Conservation (phyloP, 2,113 vertebrate genomes). For the Symphodus melops region DNA sequence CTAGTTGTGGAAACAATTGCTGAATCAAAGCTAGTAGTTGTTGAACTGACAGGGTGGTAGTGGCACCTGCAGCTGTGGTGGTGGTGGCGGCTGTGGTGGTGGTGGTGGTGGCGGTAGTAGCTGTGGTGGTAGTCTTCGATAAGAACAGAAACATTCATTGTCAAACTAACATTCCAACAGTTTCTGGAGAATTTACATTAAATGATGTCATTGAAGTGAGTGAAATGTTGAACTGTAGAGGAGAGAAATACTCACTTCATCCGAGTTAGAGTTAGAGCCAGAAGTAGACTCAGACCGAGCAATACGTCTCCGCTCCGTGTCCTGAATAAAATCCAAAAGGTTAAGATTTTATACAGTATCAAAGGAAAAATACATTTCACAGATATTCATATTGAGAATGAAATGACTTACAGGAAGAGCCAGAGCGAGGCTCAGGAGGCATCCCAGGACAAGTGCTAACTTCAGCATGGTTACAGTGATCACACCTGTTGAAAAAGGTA, state of each 20-base stretch:
- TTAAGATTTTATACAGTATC: neutral
- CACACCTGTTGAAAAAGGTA: neutral
- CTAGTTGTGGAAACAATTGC: neutral
- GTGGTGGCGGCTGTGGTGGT: neutral
- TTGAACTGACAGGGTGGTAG: neutral
- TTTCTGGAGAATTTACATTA: neutral
- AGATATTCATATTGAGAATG: neutral
- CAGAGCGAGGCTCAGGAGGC: constrained; percentile 64
- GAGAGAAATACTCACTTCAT: neutral
- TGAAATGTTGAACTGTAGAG: neutral
- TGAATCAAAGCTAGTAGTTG: fast-evolving
- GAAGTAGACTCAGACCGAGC: neutral
- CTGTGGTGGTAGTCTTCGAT: neutral
- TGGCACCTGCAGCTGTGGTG: neutral
- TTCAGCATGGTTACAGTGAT: constrained; percentile 70
- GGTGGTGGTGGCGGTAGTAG: neutral
- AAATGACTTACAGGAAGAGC: constrained; percentile 67
- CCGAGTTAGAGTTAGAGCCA: neutral
- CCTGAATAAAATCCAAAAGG: constrained; percentile 1
- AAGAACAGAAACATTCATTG: constrained; percentile 7
- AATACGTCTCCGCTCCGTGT: neutral
- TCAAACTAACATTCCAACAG: neutral
- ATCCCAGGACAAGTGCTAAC: constrained; percentile 53
- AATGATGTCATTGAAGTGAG: neutral
- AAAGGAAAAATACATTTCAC: neutral